Evolutionary conservation across 2,113 vertebrate genomes (phyloP), one percentile per base, ranked within the genome.

Genomic region (Sardina pilchardus): DNA sequence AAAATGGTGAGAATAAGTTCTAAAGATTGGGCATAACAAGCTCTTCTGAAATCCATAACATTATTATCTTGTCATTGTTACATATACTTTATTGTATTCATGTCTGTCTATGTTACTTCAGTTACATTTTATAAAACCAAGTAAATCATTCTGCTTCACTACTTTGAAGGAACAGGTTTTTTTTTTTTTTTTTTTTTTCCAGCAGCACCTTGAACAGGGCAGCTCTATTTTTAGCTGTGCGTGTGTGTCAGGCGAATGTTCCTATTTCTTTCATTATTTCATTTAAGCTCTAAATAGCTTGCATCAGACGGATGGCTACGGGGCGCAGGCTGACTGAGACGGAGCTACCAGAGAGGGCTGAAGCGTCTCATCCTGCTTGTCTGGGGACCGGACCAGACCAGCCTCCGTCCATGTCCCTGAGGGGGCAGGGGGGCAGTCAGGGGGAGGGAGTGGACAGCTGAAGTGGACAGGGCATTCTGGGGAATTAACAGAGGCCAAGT

Each of bases 231-330:
- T 78, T 36, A 78, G 71, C 21, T 59, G 19, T 36, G n/a, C 24
- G 5, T 26, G 24, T 30, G 24, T 71, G 71, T 30, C 71, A 17
- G 71, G 71, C 71, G 3, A 78, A 17, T 16, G 34, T 78, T 78
- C 34, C 71, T 78, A 78, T 78, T 78, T 78, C 30, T 78, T 36
- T 36, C 39, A 78, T 78, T 78, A 78, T 78, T 36, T 78, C 71
- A 78, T 6, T 5, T 0, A 17, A 36, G 34, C 34, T 17, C 30
- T 36, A 71, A 30, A 71, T 71, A 30, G 63, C 30, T 2, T 71
- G n/a, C 10, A 71, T 30, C 63, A 30, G 63, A 71, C 6, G 26
- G 26, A 26, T 30, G 12, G 30, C 63, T 12, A 26, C 16, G n/a
- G 26, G 63, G 63, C 63, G 26, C n/a, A 0, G 63, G 16, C 50